Conservation (phyloP, 2,797 vertebrate species). For the Xenops minutus region DNA sequence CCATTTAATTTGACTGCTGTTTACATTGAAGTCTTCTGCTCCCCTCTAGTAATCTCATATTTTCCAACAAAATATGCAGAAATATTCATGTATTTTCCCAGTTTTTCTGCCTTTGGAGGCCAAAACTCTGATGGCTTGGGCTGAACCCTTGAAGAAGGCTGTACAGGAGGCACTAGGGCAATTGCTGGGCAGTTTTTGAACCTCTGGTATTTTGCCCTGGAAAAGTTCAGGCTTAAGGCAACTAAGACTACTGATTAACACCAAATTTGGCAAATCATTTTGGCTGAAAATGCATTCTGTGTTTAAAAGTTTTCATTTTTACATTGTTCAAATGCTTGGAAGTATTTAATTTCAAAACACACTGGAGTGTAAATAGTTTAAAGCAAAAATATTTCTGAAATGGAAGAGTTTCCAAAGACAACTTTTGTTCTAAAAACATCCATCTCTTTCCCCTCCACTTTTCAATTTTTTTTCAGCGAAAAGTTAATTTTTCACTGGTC, state of each 20-base stretch:
- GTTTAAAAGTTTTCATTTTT: background rate
- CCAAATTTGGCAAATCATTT: background rate
- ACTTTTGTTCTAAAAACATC: background rate
- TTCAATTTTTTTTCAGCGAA: background rate
- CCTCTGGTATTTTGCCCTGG: rapidly evolving
- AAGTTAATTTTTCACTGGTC: background rate
- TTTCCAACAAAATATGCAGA: background rate
- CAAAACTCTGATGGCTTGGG: background rate
- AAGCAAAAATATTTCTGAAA: background rate
- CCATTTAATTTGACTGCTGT: slow-evolving; percentile 34
- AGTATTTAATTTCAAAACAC: background rate
- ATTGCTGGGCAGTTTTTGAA: background rate
- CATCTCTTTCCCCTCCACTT: background rate
- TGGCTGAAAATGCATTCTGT: background rate
- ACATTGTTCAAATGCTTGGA: background rate
- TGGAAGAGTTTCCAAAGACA: background rate
- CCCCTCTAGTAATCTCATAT: background rate
- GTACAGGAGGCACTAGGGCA: background rate
- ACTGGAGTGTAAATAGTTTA: background rate
- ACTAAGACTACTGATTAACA: background rate
- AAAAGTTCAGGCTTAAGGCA: background rate
- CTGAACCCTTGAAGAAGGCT: background rate
- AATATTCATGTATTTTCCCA: background rate
- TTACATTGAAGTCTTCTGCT: background rate
- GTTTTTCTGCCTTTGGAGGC: background rate